Percentiles rank a stretch among this genome's conserved stretches.
Evolutionary conservation across 2,797 vertebrate genomes (phyloP).

Genomic region (Okamejei kenojei): DNA sequence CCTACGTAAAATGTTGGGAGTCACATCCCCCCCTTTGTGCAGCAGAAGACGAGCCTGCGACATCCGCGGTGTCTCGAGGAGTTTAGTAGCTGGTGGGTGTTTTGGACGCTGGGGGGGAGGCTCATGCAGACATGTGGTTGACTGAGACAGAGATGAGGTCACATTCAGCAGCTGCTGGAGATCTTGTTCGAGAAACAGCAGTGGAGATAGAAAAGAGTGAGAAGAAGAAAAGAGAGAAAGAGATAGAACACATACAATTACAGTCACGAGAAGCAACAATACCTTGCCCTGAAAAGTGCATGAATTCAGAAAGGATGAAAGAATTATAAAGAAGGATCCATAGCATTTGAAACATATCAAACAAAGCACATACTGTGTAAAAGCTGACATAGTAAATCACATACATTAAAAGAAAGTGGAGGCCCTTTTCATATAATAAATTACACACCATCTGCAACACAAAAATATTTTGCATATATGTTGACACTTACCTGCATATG

Average conservation of each 20-base stretch:
- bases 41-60: constrained; percentile 40
- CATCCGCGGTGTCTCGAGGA: constrained; percentile 43
- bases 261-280: background rate
- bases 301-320: constrained; percentile 34
- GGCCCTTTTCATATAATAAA: background rate
- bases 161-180: constrained; percentile 38
- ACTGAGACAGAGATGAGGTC: constrained; percentile 38
- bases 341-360: background rate
- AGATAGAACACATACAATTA: constrained; percentile 24
- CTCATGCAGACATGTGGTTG: constrained; percentile 39
- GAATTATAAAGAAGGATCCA: background rate
- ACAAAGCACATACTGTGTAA: background rate
- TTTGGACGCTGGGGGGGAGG: constrained; percentile 39
- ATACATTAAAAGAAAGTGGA: background rate
- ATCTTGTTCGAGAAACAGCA: constrained; percentile 35
- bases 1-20: constrained; percentile 49
- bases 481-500: background rate
- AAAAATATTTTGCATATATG: too few relatives aligned
- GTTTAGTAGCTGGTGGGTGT: constrained; percentile 42
- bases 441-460: background rate
- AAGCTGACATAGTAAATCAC: background rate
- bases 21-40: constrained; percentile 43
- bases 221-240: constrained; percentile 26
- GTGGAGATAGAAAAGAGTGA: constrained; percentile 4
- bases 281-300: background rate